Evolutionary conservation across 2,113 vertebrate genomes (phyloP).

Genomic region (Solea solea): DNA sequence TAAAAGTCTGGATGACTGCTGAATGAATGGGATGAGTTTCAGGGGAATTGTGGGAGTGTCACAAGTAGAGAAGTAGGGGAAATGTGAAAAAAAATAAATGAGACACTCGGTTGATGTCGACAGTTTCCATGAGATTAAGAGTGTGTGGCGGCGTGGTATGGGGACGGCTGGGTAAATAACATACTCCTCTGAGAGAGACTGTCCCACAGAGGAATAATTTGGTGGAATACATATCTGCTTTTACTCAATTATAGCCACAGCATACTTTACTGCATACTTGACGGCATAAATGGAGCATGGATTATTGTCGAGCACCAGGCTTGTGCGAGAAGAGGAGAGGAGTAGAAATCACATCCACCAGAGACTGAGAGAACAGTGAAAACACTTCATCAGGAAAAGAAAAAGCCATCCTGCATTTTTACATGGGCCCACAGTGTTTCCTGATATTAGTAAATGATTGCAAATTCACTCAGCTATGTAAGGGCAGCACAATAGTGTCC

Average conservation of each 20-base stretch:
- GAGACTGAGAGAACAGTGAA: background rate
- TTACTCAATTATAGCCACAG: conserved; percentile 34
- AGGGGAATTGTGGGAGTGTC: conserved; percentile 43
- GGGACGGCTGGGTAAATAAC: background rate
- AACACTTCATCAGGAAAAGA: background rate
- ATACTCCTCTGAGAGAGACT: conserved; percentile 15
- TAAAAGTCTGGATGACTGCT: conserved; percentile 59
- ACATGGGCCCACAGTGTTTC: background rate
- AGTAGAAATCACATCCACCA: background rate
- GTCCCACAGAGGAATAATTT: conserved; percentile 44
- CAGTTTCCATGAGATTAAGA: conserved; percentile 54
- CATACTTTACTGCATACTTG: conserved; percentile 5
- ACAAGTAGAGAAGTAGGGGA: conserved; percentile 27
- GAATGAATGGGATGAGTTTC: conserved; percentile 40
- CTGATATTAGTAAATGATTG: conserved; percentile 55
- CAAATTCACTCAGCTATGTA: conserved; percentile 61
- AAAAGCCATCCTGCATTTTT: background rate
- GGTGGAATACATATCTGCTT: conserved; percentile 34
- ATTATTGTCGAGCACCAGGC: conserved; percentile 13
- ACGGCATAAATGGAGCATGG: background rate
- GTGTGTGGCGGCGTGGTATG: conserved; percentile 36
- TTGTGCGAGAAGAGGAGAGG: background rate
- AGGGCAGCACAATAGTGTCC: conserved; percentile 51
- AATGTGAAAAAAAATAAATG: conserved; percentile 24
- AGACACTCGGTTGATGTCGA: conserved; percentile 46